Conservation (phyloP, 1,140 invertebrate genomes). For the Drosophila pseudoananassae region DNA sequence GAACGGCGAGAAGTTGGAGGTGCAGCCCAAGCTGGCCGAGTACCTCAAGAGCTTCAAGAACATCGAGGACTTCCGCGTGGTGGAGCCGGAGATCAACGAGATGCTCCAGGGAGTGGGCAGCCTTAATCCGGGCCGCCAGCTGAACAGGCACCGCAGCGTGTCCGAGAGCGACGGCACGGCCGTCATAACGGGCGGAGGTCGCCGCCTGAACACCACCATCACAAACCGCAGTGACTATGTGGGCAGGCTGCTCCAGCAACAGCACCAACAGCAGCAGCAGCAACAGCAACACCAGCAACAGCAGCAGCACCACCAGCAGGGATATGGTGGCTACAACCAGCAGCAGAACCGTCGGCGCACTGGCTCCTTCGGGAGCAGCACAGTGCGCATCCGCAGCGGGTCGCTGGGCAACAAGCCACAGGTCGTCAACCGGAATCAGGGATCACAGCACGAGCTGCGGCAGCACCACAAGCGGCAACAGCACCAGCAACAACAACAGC, state of each 20-base stretch:
- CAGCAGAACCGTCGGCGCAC: conserved; percentile 76
- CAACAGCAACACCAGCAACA: conserved; percentile 67
- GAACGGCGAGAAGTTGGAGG: conserved; percentile 90
- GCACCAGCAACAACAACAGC: conserved; percentile 62
- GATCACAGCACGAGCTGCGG: conserved; percentile 72
- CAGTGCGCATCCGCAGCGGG: conserved; percentile 84
- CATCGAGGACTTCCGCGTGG: conserved; percentile 96
- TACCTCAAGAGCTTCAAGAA: conserved; percentile 95
- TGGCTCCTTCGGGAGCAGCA: conserved; percentile 83
- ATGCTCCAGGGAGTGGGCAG: conserved; percentile 85
- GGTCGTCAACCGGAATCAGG: conserved; percentile 73
- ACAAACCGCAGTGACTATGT: conserved; percentile 83
- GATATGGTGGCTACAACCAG: conserved; percentile 63
- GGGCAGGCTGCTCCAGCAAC: conserved; percentile 71
- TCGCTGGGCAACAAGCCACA: conserved; percentile 81
- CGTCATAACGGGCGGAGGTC: conserved; percentile 63
- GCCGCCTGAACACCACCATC: conserved; percentile 78
- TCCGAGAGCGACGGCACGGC: conserved; percentile 85
- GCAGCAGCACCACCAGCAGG: conserved; percentile 52
- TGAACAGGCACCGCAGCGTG: conserved; percentile 86
- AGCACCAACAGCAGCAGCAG: conserved; percentile 72
- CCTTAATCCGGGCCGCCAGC: conserved; percentile 84
- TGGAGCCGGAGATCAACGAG: conserved; percentile 88
- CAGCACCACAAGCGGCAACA: conserved; percentile 68
- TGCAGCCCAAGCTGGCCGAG: conserved; percentile 91